A percentile compares a stretch with the other conserved stretches of the same genome.
phyloP scores from a whole-genome alignment of 2,113 vertebrate genomes.

The Redunca redunca region DNA sequence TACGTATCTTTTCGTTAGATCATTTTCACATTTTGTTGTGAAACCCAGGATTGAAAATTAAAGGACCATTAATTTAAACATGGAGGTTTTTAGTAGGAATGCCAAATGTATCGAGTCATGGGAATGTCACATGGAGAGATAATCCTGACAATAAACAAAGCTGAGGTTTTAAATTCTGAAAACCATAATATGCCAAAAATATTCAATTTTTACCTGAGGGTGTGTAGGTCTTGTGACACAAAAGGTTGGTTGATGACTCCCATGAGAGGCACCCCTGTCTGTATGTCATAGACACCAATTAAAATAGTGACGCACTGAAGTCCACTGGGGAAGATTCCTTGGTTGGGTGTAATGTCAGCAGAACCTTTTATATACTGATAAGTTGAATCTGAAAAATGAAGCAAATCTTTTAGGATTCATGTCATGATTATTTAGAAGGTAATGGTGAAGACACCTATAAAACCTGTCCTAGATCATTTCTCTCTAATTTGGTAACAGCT shows the following conservation, averaged over 20 bases:
- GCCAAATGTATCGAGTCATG: accelerated
- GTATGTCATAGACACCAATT: slow-evolving; percentile 86
- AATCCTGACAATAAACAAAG: neutral
- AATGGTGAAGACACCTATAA: neutral
- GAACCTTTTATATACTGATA: slow-evolving; percentile 91
- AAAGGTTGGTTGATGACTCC: slow-evolving; percentile 93
- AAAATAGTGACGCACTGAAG: slow-evolving; percentile 89
- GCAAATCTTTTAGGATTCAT: neutral
- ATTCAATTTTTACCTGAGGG: slow-evolving; percentile 61
- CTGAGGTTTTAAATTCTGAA: neutral
- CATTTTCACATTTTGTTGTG: slow-evolving; percentile 9
- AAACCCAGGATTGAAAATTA: neutral
- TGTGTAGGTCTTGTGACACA: slow-evolving; percentile 77
- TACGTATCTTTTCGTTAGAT: neutral
- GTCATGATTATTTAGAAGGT: neutral
- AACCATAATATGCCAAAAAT: neutral
- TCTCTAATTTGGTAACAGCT: neutral
- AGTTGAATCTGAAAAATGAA: slow-evolving; percentile 83
- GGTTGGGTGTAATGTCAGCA: slow-evolving; percentile 78
- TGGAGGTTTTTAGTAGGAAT: neutral
- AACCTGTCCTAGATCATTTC: neutral
- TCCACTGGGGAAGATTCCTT: slow-evolving; percentile 83
- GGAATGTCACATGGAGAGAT: neutral
- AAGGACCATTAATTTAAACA: neutral
- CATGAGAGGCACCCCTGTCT: slow-evolving; percentile 88